A percentile compares a stretch with the other conserved stretches of the same genome.
These are phyloP conservation scores for Eupeodes latifasciatus DNA, from an alignment of 2,888 invertebrate species.

Conservation along the genomic window DNA sequence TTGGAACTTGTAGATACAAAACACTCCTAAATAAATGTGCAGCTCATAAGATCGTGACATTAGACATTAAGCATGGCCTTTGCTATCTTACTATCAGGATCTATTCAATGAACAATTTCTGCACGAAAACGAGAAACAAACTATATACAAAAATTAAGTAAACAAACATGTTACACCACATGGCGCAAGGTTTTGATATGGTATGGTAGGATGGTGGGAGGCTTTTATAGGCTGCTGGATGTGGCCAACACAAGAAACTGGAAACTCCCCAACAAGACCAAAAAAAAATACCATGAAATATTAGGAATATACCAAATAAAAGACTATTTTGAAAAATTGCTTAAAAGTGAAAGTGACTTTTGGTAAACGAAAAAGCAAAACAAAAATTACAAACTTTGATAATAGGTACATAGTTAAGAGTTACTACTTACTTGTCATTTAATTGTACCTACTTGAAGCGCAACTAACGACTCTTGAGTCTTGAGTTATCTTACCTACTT, in stretches of 20 bases:
- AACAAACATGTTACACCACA: slow-evolving; percentile 64
- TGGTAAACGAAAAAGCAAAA: slow-evolving; percentile 48
- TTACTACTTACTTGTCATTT: slow-evolving; percentile 67
- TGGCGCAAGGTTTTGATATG: not conserved
- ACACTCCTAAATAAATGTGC: slow-evolving; percentile 71
- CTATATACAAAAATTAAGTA: slow-evolving; percentile 17
- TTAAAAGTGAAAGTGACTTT: slow-evolving; percentile 69
- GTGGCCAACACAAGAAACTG: slow-evolving; percentile 2
- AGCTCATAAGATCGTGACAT: slow-evolving; percentile 74
- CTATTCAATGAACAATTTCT: slow-evolving; percentile 64
- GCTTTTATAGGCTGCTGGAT: not conserved
- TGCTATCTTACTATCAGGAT: slow-evolving; percentile 61
- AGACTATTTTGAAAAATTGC: slow-evolving; percentile 59
- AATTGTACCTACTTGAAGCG: slow-evolving; percentile 61
- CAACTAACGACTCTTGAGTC: slow-evolving; percentile 41
- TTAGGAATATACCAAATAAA: slow-evolving; percentile 30
- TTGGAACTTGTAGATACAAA: slow-evolving; percentile 20
- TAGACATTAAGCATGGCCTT: slow-evolving; percentile 63
- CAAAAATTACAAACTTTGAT: slow-evolving; percentile 34
- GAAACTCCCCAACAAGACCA: slow-evolving; percentile 33
- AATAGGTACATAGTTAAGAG: slow-evolving; percentile 34
- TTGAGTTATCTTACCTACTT: slow-evolving; percentile 36
- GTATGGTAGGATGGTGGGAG: not conserved
- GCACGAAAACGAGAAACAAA: slow-evolving; percentile 36
- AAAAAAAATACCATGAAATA: slow-evolving; percentile 50